Evolutionary conservation across 2,888 invertebrate genomes (phyloP).

Genomic region (Syrphus vitripennis): DNA sequence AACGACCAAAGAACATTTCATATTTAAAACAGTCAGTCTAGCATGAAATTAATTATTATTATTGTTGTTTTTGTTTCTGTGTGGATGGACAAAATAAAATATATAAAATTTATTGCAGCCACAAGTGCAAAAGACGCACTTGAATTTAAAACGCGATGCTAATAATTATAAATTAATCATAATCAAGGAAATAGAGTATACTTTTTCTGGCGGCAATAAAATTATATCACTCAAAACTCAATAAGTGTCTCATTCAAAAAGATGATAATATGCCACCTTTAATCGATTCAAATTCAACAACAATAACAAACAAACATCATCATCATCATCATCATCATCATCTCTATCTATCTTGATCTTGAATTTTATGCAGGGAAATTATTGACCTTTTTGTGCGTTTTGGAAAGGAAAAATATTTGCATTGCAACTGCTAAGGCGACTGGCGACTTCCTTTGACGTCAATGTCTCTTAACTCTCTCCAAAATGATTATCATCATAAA

Average conservation of each 20-base stretch:
- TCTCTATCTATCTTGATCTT: conserved; percentile 21
- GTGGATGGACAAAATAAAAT: background rate
- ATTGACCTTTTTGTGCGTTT: conserved; percentile 43
- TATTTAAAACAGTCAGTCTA: conserved; percentile 3
- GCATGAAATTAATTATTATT: conserved; percentile 25
- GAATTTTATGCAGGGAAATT: conserved; percentile 32
- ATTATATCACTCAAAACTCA: background rate
- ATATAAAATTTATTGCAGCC: background rate
- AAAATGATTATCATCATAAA: conserved; percentile 14
- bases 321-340: background rate
- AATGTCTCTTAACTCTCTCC: background rate
- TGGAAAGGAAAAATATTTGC: conserved; percentile 41
- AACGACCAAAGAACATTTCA: background rate
- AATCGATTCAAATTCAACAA: conserved; percentile 5
- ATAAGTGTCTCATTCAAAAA: background rate
- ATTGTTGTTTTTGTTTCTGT: too few species aligned
- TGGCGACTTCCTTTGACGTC: conserved; percentile 50
- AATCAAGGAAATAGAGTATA: background rate
- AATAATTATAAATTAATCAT: background rate
- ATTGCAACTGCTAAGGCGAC: background rate
- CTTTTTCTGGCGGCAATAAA: background rate
- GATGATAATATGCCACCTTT: conserved; percentile 11
- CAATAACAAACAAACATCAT: background rate
- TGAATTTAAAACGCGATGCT: background rate
- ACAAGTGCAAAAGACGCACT: conserved; percentile 31